Conservation (phyloP, 2,888 invertebrate species). For the Polydrusus pterygomalis region DNA sequence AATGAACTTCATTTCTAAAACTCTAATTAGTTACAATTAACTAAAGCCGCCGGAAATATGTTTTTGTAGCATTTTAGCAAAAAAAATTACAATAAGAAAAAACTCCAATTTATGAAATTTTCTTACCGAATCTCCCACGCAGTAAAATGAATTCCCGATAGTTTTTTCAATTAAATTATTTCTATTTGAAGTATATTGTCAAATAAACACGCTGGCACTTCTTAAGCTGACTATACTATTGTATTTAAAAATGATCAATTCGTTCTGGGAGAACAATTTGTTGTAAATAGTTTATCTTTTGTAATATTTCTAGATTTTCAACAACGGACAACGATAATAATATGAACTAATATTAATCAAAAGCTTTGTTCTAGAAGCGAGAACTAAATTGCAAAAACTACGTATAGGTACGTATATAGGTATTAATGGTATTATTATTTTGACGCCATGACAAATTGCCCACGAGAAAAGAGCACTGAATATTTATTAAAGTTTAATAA, state of each 20-base stretch:
- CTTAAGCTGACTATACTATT: neutral
- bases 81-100: too few relatives aligned
- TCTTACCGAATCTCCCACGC: too few relatives aligned
- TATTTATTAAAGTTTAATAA: neutral
- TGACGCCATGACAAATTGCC: neutral
- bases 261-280: neutral
- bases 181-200: too few relatives aligned
- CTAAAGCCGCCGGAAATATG: too few relatives aligned
- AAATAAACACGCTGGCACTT: neutral
- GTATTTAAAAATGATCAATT: neutral
- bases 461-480: neutral
- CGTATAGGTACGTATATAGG: neutral
- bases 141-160: too few relatives aligned
- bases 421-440: too few relatives aligned
- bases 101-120: too few relatives aligned
- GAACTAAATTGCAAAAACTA: neutral
- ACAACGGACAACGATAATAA: neutral
- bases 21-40: too few relatives aligned
- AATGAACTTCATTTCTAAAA: too few relatives aligned
- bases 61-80: too few relatives aligned
- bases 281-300: slow-evolving; percentile 1
- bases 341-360: neutral
- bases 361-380: neutral
- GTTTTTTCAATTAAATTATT: too few relatives aligned
- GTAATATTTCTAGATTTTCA: neutral